Evolutionary conservation across 2,113 vertebrate genomes (phyloP).

Genomic region (Neogale vison): DNA sequence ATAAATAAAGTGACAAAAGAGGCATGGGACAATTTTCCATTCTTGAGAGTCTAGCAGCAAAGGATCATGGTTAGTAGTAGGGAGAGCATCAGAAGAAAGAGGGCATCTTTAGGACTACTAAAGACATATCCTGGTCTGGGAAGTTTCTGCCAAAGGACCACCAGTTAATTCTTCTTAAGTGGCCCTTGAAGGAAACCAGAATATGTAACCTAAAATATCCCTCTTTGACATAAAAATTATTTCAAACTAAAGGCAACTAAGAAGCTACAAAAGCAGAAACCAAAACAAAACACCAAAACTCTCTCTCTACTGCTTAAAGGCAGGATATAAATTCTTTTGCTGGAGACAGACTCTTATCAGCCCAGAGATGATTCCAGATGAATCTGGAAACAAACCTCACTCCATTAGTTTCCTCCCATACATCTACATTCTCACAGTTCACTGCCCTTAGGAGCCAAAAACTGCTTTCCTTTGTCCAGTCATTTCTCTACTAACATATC

Average conservation of each 20-base stretch:
- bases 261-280: neutral
- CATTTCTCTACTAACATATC: neutral
- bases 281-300: neutral
- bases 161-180: neutral
- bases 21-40: neutral
- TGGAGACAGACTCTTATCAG: neutral
- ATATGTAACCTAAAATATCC: neutral
- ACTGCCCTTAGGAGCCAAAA: neutral
- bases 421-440: neutral
- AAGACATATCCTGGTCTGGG: neutral
- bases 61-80: neutral
- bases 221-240: constrained; percentile 13
- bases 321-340: neutral
- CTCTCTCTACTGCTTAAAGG: neutral
- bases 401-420: neutral
- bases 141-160: neutral
- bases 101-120: neutral
- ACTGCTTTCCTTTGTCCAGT: neutral
- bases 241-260: neutral
- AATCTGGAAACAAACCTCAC: neutral
- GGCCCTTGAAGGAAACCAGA: neutral
- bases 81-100: neutral
- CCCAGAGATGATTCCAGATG: neutral
- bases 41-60: neutral
- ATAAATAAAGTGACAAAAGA: neutral